Evolutionary conservation across 2,888 invertebrate genomes (phyloP).

Genomic region (Tyria jacobaeae): DNA sequence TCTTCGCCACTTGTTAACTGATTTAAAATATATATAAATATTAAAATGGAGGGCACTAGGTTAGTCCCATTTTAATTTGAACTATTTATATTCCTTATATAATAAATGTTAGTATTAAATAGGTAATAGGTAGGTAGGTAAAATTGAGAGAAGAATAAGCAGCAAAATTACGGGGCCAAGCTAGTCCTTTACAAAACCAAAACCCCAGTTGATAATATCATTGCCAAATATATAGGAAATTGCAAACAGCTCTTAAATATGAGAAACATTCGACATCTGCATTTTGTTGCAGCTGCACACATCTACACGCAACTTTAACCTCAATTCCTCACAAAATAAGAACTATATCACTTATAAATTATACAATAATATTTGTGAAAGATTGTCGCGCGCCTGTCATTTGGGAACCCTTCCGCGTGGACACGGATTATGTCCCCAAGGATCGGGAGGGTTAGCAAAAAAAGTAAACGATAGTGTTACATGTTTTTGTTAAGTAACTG

Average conservation of each 20-base stretch:
- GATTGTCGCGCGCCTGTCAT: slow-evolving; percentile 72
- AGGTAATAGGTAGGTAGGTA: too few species aligned
- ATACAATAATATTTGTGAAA: slow-evolving; percentile 55
- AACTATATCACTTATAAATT: slow-evolving; percentile 19
- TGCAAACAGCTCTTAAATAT: slow-evolving; percentile 53
- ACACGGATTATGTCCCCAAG: slow-evolving; percentile 63
- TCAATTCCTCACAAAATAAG: background rate
- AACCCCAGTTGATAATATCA: slow-evolving; percentile 40
- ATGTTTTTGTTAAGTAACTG: slow-evolving; percentile 50
- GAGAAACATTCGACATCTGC: slow-evolving; percentile 53
- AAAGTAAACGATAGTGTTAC: slow-evolving; percentile 42
- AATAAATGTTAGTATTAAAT: too few species aligned
- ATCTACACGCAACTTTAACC: slow-evolving; percentile 14
- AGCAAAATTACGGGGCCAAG: background rate
- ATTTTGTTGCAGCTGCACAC: slow-evolving; percentile 47
- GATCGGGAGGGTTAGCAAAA: slow-evolving; percentile 60
- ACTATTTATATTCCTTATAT: too few species aligned
- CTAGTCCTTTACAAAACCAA: background rate
- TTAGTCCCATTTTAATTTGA: too few species aligned
- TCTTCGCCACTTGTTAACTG: too few species aligned
- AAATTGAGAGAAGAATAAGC: too few species aligned
- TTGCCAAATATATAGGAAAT: slow-evolving; percentile 61
- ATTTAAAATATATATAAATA: too few species aligned
- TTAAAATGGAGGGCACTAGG: too few species aligned
- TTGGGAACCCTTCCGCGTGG: slow-evolving; percentile 79